phyloP scores from a whole-genome alignment of 2,797 vertebrate genomes.

The Agapornis canus region DNA sequence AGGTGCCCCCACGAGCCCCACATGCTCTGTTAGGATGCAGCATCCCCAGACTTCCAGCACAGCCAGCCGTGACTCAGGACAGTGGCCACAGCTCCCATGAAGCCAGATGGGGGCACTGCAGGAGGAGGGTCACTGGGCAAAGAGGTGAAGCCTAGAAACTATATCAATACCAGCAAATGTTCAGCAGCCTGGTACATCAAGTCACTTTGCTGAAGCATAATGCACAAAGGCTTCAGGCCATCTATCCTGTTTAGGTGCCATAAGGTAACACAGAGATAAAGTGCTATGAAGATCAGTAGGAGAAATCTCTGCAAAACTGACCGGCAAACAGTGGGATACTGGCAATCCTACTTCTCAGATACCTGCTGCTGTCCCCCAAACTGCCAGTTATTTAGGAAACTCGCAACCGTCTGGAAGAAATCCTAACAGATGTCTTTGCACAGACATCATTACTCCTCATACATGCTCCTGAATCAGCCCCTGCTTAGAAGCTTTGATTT shows the following conservation, averaged over 20 bases:
- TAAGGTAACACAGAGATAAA: not conserved
- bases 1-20: rapidly evolving
- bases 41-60: rapidly evolving
- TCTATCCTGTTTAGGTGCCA: not conserved
- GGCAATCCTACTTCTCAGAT: not conserved
- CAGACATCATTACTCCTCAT: rapidly evolving
- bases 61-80: not conserved
- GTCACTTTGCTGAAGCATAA: not conserved
- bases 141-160: not conserved
- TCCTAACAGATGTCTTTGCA: not conserved
- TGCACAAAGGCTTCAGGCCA: not conserved
- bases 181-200: no score
- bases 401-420: rapidly evolving
- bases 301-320: not conserved
- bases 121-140: not conserved
- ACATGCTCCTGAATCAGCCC: not conserved
- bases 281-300: not conserved
- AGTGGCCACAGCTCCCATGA: rapidly evolving
- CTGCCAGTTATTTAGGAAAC: not conserved
- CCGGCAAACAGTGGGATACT: not conserved
- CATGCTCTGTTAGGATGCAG: rapidly evolving
- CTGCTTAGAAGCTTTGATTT: not conserved
- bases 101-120: rapidly evolving
- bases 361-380: not conserved
- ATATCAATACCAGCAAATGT: rapidly evolving